These are phyloP conservation scores for Polymixis flavicincta DNA, from an alignment of 2,888 invertebrate genomes.

Conservation along the genomic window DNA sequence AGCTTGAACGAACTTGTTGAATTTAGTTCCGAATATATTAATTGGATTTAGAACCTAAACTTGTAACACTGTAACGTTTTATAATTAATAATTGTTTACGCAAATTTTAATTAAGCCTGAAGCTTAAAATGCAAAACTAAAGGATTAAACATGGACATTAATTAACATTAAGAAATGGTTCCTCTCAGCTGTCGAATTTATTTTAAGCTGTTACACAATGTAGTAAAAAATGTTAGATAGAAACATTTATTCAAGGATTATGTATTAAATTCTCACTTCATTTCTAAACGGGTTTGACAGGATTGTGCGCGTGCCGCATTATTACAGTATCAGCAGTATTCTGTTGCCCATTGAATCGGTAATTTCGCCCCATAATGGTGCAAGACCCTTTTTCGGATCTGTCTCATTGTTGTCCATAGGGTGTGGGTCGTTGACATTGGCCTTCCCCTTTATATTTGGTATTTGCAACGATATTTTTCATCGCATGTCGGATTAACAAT, in stretches of 20 bases:
- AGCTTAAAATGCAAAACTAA: constrained; percentile 36
- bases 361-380: constrained; percentile 85
- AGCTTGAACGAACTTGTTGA: constrained; percentile 59
- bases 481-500: constrained; percentile 84
- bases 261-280: constrained; percentile 52
- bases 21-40: constrained; percentile 49
- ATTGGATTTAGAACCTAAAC: constrained; percentile 37
- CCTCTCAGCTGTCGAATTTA: constrained; percentile 36
- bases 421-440: constrained; percentile 89
- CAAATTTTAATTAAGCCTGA: constrained; percentile 35
- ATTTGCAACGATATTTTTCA: constrained; percentile 86
- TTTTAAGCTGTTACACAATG: constrained; percentile 45
- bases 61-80: constrained; percentile 30
- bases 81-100: constrained; percentile 32
- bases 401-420: constrained; percentile 86
- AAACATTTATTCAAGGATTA: constrained; percentile 56
- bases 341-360: constrained; percentile 82
- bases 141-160: constrained; percentile 45
- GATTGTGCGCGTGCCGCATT: constrained; percentile 76
- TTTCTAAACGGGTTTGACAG: constrained; percentile 69
- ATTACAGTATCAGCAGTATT: constrained; percentile 78
- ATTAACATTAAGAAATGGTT: constrained; percentile 41
- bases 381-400: constrained; percentile 85
- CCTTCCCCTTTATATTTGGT: constrained; percentile 83
- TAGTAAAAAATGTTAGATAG: constrained; percentile 23